Percentiles rank a stretch among this genome's conserved stretches.
Evolutionary conservation across 2,888 invertebrate genomes (phyloP).

Genomic region (Melipona beecheii): DNA sequence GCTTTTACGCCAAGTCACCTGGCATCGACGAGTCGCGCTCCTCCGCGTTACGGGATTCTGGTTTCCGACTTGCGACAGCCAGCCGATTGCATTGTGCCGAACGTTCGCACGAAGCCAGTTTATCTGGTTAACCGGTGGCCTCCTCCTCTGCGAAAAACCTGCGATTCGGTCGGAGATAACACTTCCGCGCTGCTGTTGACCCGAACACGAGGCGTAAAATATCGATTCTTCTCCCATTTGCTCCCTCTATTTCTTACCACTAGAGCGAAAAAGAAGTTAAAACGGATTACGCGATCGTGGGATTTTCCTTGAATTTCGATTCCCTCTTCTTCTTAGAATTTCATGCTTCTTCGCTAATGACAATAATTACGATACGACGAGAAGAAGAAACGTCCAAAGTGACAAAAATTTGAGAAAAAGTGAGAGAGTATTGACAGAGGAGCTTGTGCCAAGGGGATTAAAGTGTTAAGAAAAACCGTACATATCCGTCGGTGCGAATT

Average conservation of each 20-base stretch:
- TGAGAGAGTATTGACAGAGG: neutral
- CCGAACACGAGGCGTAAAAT: neutral
- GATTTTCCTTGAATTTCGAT: neutral
- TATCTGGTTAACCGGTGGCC: neutral
- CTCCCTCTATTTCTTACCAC: fast-evolving
- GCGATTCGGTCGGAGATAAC: neutral
- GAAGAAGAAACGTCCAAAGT: neutral
- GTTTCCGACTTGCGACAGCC: slow-evolving; percentile 42
- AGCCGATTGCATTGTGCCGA: slow-evolving; percentile 42
- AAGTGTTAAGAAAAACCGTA: neutral
- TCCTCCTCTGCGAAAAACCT: slow-evolving; percentile 11
- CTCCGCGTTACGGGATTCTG: slow-evolving; percentile 44
- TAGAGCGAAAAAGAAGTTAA: neutral
- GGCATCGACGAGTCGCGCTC: slow-evolving; percentile 32
- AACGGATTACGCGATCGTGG: neutral
- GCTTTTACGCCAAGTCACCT: slow-evolving; percentile 40
- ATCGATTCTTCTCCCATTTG: neutral
- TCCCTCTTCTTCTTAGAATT: neutral
- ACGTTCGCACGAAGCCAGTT: slow-evolving; percentile 43
- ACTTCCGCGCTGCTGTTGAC: neutral
- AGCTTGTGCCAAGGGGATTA: neutral
- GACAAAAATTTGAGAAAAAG: neutral
- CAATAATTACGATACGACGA: neutral
- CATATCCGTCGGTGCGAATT: slow-evolving; percentile 10
- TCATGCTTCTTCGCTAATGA: neutral